Evolutionary conservation across 2,797 vertebrate genomes (phyloP).

Genomic region (Pseudocheirus occidentalis): DNA sequence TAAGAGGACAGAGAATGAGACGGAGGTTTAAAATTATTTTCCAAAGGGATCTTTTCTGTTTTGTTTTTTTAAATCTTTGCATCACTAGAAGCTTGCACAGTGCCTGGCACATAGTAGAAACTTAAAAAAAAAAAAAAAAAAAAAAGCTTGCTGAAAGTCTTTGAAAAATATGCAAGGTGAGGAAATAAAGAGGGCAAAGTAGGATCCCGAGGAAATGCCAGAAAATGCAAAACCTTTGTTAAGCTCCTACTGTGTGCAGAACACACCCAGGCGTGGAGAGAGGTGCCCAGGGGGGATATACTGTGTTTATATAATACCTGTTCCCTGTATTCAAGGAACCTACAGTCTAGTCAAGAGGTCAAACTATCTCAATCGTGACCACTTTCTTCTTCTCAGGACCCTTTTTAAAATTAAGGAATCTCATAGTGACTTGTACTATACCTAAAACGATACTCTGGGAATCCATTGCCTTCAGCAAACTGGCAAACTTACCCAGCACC

Average conservation of each 20-base stretch:
- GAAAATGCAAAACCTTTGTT: neutral
- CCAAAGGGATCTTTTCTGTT: neutral
- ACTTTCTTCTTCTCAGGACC: neutral
- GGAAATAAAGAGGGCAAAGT: neutral
- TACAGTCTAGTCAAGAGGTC: neutral
- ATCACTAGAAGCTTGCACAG: neutral
- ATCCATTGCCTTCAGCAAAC: neutral
- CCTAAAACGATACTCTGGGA: neutral
- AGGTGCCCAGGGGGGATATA: neutral
- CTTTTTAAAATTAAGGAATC: neutral
- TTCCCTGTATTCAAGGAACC: neutral
- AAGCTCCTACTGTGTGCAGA: neutral
- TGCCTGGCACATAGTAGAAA: neutral
- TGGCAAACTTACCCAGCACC: neutral
- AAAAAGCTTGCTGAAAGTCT: neutral
- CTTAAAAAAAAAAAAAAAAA: too few species aligned
- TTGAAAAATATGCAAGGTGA: neutral
- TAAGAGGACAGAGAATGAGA: neutral
- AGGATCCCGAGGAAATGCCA: neutral
- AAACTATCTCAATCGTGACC: neutral
- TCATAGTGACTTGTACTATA: neutral
- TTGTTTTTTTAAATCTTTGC: neutral
- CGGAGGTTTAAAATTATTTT: neutral
- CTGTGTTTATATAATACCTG: neutral
- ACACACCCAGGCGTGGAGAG: rapidly evolving